These are phyloP conservation scores for Pachypeltis micranthus DNA, from an alignment of 1,140 invertebrate genomes.

Conservation along the genomic window DNA sequence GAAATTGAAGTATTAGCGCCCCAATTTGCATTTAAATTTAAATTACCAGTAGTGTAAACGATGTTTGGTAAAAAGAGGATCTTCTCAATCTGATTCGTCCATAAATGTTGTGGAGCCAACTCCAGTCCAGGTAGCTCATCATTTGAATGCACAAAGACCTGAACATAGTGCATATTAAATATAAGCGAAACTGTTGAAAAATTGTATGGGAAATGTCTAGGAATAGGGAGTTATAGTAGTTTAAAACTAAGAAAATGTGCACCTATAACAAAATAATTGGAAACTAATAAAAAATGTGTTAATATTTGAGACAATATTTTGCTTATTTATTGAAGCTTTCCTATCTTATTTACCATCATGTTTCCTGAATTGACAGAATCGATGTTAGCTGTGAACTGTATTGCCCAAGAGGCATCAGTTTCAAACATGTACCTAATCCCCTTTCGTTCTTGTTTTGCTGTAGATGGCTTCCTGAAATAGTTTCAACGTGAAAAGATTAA, in stretches of 20 bases:
- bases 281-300: no score
- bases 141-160: conserved; percentile 53
- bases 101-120: conserved; percentile 51
- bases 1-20: background rate
- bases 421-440: conserved; percentile 43
- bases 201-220: no score
- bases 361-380: background rate
- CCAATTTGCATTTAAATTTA: background rate
- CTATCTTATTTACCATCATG: background rate
- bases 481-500: background rate
- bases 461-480: conserved; percentile 7
- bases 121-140: conserved; percentile 53
- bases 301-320: no score
- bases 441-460: background rate
- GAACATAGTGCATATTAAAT: no score
- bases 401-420: conserved; percentile 48
- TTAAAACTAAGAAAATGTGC: no score
- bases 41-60: conserved; percentile 47
- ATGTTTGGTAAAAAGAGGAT: conserved; percentile 54
- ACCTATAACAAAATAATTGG: no score
- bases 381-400: conserved; percentile 34
- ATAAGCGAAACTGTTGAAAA: no score
- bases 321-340: no score
- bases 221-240: no score
- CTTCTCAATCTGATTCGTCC: conserved; percentile 47